Evolutionary conservation across 2,888 invertebrate genomes (phyloP), one percentile per base, ranked within the genome.

Genomic region (Euzophera pinguis): DNA sequence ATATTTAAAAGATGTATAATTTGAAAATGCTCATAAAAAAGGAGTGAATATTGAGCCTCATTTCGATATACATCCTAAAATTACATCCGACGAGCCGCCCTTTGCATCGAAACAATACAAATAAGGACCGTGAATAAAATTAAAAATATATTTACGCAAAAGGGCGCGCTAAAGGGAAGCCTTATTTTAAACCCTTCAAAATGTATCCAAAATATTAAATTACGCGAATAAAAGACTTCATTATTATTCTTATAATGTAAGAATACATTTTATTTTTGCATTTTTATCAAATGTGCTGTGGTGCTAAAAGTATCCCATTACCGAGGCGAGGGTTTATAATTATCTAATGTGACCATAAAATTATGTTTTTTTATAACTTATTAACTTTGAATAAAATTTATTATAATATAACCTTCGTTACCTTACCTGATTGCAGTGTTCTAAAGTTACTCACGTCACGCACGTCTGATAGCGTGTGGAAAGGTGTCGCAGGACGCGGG

Each of bases 81-180:
- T 34, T 32, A 16, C 13, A 14, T 7, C 10, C 2, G 8, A 14
- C 32, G 14, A 45, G 54, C 62, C 75, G 67, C 74, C 76, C 79
- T 72, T 68, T 65, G 66, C 58, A 59, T 58, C 68, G 60, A 71
- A 77, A 84, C 80, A 82, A 83, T 78, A 75, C 67, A 63, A n/a
- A n/a, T n/a, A n/a, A 65, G 66, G 67, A 71, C 69, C 65, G 66
- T 73, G 73, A 79, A 82, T 80, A 73, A 75, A 80, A 81, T 81
- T 80, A 74, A 78, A 77, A 81, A 77, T 69, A 78, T 71, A 67
- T 73, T 72, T 67, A 59, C 57, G 65, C 63, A 67, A 73, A 63
- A 60, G 68, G 64, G 32, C 32, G 63, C 62, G 55, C 52, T 59
- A 65, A 65, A 63, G 60, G 59, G 60, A 71, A 70, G 63, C 66